Evolutionary conservation across 2,888 invertebrate species (phyloP), one percentile per base, ranked within the genome.

Genomic region (Epistrophe grossulariae): DNA sequence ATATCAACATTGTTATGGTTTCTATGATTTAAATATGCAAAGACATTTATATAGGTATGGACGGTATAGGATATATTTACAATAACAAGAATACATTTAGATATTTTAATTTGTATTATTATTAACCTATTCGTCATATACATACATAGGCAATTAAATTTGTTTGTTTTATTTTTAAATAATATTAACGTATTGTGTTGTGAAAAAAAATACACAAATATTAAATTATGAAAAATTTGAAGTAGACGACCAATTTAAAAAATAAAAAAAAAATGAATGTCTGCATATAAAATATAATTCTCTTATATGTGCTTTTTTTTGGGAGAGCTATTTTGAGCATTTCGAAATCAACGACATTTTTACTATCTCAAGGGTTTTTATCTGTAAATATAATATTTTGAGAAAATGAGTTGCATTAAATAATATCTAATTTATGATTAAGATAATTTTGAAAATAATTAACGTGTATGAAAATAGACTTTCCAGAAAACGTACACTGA

Each of bases 1-100:
- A 50, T 68, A 68, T 68, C 66, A 68, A 50, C 66, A 68, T 19
- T 68, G 28, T 68, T 68, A 68, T 66, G 48, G 66, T 48, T 66
- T 48, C 2, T 48, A 48, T 48, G 0, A 66, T 17, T 66, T 31
- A 48, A 66, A 43, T 43, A 0, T 66, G 45, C 45, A 66, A 24
- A 19, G 11, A 50, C n/a, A 43, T 43, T 24, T 5, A 31, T 7
- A 35, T 8, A 31, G 0, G 0, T 35, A 35, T 9, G 9, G 1
- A 31, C n/a, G n/a, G n/a, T n/a, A n/a, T n/a, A n/a, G n/a, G 31
- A 9, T 9, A 35, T 7, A 9, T 35, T 0, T 10, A 50, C 5
- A 50, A 60, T 40, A 40, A 15, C 13, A 35, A 62, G 4, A 62
- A 28, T 43, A 24, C 0, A 43, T 43, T 43, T 2, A 62, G 43